These are phyloP conservation scores for Diarsia rubi DNA, from an alignment of 2,888 invertebrate species.

Conservation along the genomic window DNA sequence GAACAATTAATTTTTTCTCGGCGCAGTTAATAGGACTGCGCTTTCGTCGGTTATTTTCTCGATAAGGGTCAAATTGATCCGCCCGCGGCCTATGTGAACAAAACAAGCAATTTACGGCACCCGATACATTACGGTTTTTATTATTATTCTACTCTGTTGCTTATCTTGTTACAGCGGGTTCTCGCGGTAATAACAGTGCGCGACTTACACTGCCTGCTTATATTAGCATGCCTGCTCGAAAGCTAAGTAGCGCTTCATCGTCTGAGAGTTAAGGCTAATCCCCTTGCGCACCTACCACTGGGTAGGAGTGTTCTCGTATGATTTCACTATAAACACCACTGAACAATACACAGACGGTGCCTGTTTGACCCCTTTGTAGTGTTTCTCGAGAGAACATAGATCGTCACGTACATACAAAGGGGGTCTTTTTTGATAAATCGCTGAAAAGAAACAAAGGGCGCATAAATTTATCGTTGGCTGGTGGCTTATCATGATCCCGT, in stretches of 20 bases:
- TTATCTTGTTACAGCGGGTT: conserved; percentile 79
- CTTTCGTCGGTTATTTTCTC: conserved; percentile 88
- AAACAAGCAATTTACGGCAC: conserved; percentile 85
- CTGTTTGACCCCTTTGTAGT: conserved; percentile 77
- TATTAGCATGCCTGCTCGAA: conserved; percentile 61
- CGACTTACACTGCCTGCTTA: conserved; percentile 61
- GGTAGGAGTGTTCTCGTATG: conserved; percentile 30
- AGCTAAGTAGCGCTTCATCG: conserved; percentile 52
- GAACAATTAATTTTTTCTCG: conserved; percentile 87
- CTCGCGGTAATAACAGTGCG: conserved; percentile 75
- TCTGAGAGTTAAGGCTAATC: conserved; percentile 45
- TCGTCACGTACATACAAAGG: conserved; percentile 71
- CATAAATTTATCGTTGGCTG: conserved; percentile 86
- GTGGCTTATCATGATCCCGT: conserved; percentile 87
- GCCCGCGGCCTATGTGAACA: conserved; percentile 86
- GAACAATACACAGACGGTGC: conserved; percentile 66
- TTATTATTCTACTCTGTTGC: conserved; percentile 80
- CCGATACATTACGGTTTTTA: conserved; percentile 84
- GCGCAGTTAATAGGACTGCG: conserved; percentile 82
- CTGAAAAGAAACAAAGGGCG: conserved; percentile 89
- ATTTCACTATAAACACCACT: conserved; percentile 46
- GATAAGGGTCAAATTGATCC: conserved; percentile 88
- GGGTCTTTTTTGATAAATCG: conserved; percentile 86
- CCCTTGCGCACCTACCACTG: not conserved
- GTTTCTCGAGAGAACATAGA: conserved; percentile 65